These are phyloP conservation scores for Centruroides sculpturatus DNA, from an alignment of 1,140 invertebrate species.

Conservation along the genomic window DNA sequence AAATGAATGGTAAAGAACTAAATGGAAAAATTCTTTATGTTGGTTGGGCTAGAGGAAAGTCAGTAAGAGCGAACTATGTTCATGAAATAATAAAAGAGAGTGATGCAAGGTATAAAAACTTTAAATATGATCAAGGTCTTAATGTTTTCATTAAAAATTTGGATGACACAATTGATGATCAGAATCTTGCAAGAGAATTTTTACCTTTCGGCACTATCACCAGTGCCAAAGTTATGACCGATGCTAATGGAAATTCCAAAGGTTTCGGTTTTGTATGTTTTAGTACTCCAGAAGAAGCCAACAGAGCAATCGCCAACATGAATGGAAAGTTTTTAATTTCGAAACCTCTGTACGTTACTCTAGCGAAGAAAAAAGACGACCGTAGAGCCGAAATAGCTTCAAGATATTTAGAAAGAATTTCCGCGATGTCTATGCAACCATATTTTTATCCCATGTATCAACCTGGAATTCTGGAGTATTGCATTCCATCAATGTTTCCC, in stretches of 20 bases:
- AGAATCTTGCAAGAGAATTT: neutral
- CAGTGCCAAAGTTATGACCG: slow-evolving; percentile 58
- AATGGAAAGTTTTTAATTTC: slow-evolving; percentile 69
- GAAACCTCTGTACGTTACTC: slow-evolving; percentile 67
- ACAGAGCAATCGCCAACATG: slow-evolving; percentile 73
- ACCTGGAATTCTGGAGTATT: no score
- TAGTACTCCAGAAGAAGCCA: slow-evolving; percentile 89
- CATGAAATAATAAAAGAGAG: neutral
- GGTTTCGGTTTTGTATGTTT: slow-evolving; percentile 99
- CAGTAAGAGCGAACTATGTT: slow-evolving; percentile 78
- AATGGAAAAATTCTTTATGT: slow-evolving; percentile 57
- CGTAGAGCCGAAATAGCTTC: no score
- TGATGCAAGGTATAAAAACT: neutral
- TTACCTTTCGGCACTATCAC: slow-evolving; percentile 70
- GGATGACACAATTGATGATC: neutral
- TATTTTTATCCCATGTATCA: no score
- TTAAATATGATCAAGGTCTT: neutral
- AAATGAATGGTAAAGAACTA: slow-evolving; percentile 77
- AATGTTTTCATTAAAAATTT: neutral
- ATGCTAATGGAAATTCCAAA: slow-evolving; percentile 65
- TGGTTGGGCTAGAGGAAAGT: slow-evolving; percentile 93
- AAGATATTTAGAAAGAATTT: no score
- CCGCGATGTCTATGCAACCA: no score
- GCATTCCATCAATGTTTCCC: no score
- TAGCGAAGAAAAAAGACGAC: slow-evolving; percentile 78